These are phyloP conservation scores for Byasa hedistus DNA, from an alignment of 2,888 invertebrate genomes.

Conservation along the genomic window DNA sequence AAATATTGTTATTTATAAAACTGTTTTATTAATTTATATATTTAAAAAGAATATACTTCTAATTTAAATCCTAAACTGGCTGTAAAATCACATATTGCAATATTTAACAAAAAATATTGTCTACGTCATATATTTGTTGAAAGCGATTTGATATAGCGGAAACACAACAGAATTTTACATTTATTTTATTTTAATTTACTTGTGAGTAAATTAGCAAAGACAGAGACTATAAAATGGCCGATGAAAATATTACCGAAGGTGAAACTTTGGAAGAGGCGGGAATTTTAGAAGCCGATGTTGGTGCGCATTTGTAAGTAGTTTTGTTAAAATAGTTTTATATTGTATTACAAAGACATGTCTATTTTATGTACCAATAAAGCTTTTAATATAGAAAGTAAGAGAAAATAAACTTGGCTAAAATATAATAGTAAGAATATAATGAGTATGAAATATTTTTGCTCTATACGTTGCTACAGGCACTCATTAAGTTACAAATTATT, in stretches of 20 bases:
- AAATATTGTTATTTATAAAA: too few relatives aligned
- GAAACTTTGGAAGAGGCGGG: conserved; percentile 67
- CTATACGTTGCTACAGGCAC: neutral
- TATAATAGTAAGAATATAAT: neutral
- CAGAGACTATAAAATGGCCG: conserved; percentile 30
- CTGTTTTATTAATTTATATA: too few relatives aligned
- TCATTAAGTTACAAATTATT: neutral
- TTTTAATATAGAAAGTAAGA: neutral
- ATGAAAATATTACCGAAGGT: conserved; percentile 41
- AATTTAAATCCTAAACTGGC: neutral
- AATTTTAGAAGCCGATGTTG: conserved; percentile 68
- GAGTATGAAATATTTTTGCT: neutral
- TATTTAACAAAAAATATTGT: neutral
- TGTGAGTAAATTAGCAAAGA: too few relatives aligned
- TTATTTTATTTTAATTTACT: neutral
- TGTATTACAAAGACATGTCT: too few relatives aligned
- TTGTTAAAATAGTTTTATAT: neutral
- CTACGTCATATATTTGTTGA: neutral
- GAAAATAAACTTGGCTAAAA: neutral
- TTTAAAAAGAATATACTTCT: too few relatives aligned
- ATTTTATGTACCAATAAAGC: too few relatives aligned
- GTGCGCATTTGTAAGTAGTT: conserved; percentile 65
- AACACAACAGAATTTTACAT: neutral
- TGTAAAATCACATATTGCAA: neutral
- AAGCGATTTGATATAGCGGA: neutral